phyloP scores from a whole-genome alignment of 2,113 vertebrate genomes.

The Rhinoderma darwinii region DNA sequence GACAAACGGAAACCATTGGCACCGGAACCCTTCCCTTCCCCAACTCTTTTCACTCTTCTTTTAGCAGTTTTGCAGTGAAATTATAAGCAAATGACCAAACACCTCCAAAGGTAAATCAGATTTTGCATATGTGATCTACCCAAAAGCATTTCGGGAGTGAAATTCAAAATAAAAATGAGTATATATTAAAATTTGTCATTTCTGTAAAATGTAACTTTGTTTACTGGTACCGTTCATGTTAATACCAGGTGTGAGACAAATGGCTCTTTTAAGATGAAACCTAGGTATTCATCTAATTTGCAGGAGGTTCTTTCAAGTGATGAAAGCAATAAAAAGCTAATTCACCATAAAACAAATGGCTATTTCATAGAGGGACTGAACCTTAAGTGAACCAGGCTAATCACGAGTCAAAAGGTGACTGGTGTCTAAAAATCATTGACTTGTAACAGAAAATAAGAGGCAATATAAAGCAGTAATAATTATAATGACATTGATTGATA shows the following conservation, averaged over 20 bases:
- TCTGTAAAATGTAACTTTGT: neutral
- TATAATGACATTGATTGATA: constrained; percentile 51
- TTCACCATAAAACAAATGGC: constrained; percentile 51
- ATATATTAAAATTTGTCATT: neutral
- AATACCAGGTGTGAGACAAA: neutral
- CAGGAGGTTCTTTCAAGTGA: constrained; percentile 18
- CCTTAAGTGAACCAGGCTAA: constrained; percentile 53
- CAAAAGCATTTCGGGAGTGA: neutral
- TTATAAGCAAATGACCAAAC: neutral
- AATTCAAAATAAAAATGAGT: neutral
- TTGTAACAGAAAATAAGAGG: constrained; percentile 43
- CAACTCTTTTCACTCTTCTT: neutral
- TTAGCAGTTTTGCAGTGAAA: too few species aligned
- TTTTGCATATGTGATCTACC: neutral
- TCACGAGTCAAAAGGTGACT: constrained; percentile 52
- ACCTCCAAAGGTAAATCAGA: neutral
- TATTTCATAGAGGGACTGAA: constrained; percentile 47
- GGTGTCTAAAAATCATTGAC: constrained; percentile 52
- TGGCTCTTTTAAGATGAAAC: neutral
- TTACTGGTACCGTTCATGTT: neutral
- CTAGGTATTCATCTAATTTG: constrained; percentile 19
- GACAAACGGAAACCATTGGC: too few species aligned
- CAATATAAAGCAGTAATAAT: constrained; percentile 39
- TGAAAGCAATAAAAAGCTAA: constrained; percentile 45
- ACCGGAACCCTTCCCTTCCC: too few species aligned